phyloP scores from a whole-genome alignment of 2,113 vertebrate species.

The Drymodes brunneopygia region DNA sequence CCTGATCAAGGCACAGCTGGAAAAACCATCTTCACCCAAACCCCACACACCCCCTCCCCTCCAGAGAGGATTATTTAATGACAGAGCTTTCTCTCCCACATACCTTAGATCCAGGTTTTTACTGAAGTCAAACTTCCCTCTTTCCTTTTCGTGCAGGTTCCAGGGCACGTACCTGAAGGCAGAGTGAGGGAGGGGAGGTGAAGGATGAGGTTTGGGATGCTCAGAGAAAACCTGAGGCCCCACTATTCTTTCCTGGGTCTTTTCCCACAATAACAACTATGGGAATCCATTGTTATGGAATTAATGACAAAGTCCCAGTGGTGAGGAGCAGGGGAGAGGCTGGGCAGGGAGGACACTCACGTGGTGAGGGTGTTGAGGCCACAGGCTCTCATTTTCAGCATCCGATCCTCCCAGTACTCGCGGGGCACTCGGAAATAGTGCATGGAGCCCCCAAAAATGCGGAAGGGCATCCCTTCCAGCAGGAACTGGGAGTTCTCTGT shows the following conservation, averaged over 20 bases:
- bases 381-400: slow-evolving; percentile 91
- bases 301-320: background rate
- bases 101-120: slow-evolving; percentile 86
- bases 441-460: slow-evolving; percentile 83
- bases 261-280: background rate
- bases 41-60: background rate
- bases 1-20: background rate
- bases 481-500: slow-evolving; percentile 76
- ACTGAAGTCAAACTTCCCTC: slow-evolving; percentile 83
- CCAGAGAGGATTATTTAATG: background rate
- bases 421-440: slow-evolving; percentile 88
- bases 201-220: background rate
- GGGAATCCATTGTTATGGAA: background rate
- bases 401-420: slow-evolving; percentile 89
- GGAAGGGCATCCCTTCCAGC: slow-evolving; percentile 72
- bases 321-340: background rate
- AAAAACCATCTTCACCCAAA: background rate
- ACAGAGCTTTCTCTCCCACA: slow-evolving; percentile 15
- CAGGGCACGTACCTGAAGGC: slow-evolving; percentile 84
- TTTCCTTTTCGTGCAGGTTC: slow-evolving; percentile 89
- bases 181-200: background rate
- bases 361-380: slow-evolving; percentile 93
- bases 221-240: background rate
- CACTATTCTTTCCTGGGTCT: background rate
- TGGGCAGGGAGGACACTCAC: slow-evolving; percentile 61